phyloP scores from a whole-genome alignment of 2,113 vertebrate genomes.

The Murina feae region DNA sequence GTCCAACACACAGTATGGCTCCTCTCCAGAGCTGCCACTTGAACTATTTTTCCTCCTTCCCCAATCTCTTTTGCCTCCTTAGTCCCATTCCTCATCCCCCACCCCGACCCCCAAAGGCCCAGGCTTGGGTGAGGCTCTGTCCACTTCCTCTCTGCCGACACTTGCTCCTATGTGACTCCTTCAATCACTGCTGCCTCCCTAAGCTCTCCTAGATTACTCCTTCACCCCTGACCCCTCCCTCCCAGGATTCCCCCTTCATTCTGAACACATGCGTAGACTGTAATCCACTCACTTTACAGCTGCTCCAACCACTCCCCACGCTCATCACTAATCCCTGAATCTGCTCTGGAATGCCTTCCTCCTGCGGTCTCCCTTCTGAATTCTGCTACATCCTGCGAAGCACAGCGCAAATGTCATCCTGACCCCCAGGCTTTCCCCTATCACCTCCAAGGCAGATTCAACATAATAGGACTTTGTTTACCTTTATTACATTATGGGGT shows the following conservation, averaged over 20 bases:
- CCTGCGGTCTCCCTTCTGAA: neutral
- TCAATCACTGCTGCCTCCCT: neutral
- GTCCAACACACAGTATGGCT: neutral
- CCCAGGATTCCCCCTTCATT: neutral
- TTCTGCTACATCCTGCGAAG: neutral
- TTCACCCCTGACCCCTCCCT: neutral
- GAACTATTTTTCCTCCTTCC: neutral
- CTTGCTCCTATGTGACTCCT: neutral
- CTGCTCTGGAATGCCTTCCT: neutral
- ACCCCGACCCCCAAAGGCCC: neutral
- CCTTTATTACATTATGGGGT: neutral
- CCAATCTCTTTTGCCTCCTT: neutral
- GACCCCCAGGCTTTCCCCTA: neutral
- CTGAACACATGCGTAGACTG: neutral
- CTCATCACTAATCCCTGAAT: neutral
- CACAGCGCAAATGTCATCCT: neutral
- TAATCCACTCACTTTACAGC: neutral
- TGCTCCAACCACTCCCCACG: neutral
- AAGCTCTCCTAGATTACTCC: neutral
- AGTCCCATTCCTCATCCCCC: neutral
- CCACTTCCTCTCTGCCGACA: neutral
- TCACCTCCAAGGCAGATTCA: neutral
- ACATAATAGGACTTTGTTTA: neutral
- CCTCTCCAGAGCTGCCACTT: neutral
- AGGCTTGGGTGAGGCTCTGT: neutral